Percentiles rank a stretch among this genome's conserved stretches.
Conservation (phyloP, 2,797 vertebrate species). For the Spatula clypeata region DNA sequence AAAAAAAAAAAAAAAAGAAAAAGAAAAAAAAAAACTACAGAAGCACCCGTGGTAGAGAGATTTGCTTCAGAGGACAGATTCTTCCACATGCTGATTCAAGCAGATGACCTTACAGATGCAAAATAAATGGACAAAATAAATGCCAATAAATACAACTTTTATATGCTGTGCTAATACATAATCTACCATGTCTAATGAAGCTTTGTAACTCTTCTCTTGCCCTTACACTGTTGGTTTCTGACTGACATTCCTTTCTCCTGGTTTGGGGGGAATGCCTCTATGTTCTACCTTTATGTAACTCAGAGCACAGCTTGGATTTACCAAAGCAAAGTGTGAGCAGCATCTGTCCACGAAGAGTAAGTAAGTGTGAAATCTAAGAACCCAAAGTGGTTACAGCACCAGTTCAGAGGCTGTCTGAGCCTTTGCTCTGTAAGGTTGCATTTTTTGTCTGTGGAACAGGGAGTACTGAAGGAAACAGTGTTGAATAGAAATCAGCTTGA, state of each 20-base stretch:
- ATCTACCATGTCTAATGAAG: conserved; percentile 14
- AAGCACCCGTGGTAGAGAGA: neutral
- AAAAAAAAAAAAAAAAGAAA: conserved; percentile 63
- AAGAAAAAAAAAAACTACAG: conserved; percentile 38
- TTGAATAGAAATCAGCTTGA: neutral
- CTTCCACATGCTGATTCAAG: conserved; percentile 24
- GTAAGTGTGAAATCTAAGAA: neutral
- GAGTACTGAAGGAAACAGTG: neutral
- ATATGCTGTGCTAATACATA: conserved; percentile 40
- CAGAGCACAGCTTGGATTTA: neutral
- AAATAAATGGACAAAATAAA: conserved; percentile 34
- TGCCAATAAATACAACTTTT: conserved; percentile 28
- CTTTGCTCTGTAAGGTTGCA: neutral
- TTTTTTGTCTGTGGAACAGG: neutral
- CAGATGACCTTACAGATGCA: conserved; percentile 15
- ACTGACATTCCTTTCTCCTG: neutral
- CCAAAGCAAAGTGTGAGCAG: neutral
- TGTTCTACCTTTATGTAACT: neutral
- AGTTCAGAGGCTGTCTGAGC: neutral
- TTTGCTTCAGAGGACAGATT: conserved; percentile 46
- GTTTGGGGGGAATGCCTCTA: neutral
- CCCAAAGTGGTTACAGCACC: neutral
- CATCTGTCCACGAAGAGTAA: neutral
- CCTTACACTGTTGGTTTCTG: neutral
- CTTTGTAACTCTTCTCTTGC: conserved; percentile 46